Percentiles rank a stretch among this genome's conserved stretches.
These are phyloP conservation scores for Ylistrum balloti DNA, from an alignment of 1,140 invertebrate genomes.

Conservation along the genomic window DNA sequence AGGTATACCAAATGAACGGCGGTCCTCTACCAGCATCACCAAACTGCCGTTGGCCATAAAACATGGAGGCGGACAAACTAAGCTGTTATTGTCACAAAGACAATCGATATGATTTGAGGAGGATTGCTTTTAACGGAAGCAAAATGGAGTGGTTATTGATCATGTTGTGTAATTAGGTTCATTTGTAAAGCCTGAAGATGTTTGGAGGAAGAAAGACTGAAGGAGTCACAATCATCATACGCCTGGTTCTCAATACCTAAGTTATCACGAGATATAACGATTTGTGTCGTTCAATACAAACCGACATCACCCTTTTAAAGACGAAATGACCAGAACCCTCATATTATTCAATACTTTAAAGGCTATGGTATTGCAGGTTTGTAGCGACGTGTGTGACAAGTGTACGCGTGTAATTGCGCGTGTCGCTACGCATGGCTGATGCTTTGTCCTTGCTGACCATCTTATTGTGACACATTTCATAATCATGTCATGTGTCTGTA, in stretches of 20 bases:
- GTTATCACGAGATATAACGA: no score
- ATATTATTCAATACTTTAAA: no score
- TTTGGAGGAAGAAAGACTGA: not conserved
- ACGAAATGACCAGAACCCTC: no score
- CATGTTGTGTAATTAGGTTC: not conserved
- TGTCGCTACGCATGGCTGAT: no score
- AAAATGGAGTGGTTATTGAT: constrained; percentile 5
- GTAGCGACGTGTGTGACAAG: no score
- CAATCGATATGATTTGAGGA: not conserved
- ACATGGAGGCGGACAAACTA: not conserved
- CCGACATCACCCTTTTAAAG: no score
- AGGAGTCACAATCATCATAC: not conserved
- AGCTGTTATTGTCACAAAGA: not conserved
- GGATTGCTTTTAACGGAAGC: not conserved
- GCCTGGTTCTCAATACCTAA: not conserved
- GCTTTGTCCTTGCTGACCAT: no score
- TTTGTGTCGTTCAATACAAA: no score
- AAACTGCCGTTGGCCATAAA: not conserved
- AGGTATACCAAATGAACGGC: not conserved
- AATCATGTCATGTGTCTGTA: no score
- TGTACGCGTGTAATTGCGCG: no score
- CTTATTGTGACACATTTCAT: no score
- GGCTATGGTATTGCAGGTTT: no score
- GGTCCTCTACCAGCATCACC: not conserved
- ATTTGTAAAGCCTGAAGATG: not conserved